Conservation (phyloP, 2,888 invertebrate genomes). For the Hetaerina titia region DNA sequence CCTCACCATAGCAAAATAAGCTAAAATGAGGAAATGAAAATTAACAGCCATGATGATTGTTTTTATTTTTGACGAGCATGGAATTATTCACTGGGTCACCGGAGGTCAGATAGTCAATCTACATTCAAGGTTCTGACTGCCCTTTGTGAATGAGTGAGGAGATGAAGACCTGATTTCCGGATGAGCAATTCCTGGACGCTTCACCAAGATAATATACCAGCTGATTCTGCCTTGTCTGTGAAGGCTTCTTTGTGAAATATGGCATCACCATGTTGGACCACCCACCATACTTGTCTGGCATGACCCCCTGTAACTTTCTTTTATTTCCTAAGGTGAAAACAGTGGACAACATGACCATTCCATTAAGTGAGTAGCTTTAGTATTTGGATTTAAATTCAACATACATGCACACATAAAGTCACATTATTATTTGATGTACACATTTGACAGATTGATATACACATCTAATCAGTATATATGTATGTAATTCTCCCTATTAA, state of each 20-base stretch:
- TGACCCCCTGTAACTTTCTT: slow-evolving; percentile 41
- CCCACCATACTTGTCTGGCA: slow-evolving; percentile 63
- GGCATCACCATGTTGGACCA: not conserved
- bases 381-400: no score
- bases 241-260: not conserved
- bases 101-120: no score
- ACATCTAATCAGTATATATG: no score
- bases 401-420: no score
- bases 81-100: not conserved
- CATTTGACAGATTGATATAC: no score
- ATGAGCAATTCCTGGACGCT: not conserved
- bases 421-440: no score
- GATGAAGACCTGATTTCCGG: not conserved
- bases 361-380: no score
- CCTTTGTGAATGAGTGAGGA: not conserved
- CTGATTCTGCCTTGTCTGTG: slow-evolving; percentile 60
- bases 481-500: no score
- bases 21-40: not conserved
- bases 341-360: no score
- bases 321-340: not conserved
- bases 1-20: not conserved
- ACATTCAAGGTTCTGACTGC: not conserved
- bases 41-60: not conserved
- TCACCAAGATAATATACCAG: slow-evolving; percentile 45
- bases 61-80: not conserved